Conservation (phyloP, 2,113 vertebrate species). For the Paedocypris sp. region DNA sequence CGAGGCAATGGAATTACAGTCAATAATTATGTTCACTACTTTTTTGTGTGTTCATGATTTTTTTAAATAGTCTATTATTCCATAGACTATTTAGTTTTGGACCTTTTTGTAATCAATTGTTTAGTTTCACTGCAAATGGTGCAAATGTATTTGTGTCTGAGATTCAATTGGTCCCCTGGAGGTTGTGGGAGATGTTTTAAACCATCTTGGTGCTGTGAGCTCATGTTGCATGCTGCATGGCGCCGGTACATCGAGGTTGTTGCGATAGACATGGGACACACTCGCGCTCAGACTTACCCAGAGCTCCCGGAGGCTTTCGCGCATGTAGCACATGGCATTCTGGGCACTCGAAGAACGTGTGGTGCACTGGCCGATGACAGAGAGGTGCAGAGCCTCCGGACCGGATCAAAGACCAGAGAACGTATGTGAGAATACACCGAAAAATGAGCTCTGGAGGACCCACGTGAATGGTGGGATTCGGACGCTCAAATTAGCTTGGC, state of each 20-base stretch:
- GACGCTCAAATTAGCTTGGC: conserved; percentile 23
- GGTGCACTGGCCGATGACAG: conserved; percentile 36
- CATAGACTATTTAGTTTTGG: no score
- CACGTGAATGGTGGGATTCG: neutral
- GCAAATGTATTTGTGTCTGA: no score
- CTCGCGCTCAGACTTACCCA: conserved; percentile 23
- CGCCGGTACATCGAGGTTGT: conserved; percentile 32
- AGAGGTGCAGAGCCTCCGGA: conserved; percentile 23
- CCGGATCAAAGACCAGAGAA: conserved; percentile 39
- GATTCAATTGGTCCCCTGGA: no score
- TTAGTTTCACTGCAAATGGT: no score
- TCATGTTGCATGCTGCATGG: no score
- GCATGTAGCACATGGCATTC: conserved; percentile 35
- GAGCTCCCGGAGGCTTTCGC: conserved; percentile 7
- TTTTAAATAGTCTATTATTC: no score
- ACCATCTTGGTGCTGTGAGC: no score
- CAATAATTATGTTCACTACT: no score
- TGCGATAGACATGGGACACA: conserved; percentile 24
- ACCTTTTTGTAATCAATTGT: no score
- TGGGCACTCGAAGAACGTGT: conserved; percentile 32
- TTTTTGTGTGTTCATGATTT: no score
- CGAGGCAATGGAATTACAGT: no score
- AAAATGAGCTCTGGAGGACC: conserved; percentile 6
- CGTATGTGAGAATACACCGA: neutral
- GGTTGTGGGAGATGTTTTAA: no score